Evolutionary conservation across 2,888 invertebrate genomes (phyloP), one percentile per base, ranked within the genome.

Genomic region (Papilio protenor): DNA sequence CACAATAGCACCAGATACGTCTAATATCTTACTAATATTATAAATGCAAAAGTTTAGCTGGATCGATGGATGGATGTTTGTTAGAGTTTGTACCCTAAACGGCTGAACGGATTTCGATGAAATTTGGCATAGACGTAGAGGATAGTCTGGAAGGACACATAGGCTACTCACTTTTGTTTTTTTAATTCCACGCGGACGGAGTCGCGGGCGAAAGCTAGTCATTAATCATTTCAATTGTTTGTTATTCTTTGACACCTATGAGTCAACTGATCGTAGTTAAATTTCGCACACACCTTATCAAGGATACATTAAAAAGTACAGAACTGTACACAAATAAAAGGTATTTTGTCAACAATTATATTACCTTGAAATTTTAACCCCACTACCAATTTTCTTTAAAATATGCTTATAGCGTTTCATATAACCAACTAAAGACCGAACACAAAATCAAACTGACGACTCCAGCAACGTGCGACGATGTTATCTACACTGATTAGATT

Each of bases 401-500:
- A 57, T 69, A 70, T 27, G 10, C 33, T 59, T 59, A 57, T 40
- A 76, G 70, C 14, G 33, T 49, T 57, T 81, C 83, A 83, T 79
- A 83, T 83, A 82, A 83, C 82, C 81, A 84, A 27, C 27, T 27
- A 2, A 87, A 84, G 88, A 85, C 85, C 82, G 83, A 85, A 87
- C 84, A 87, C 85, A 86, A 89, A 89, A 88, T 87, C 87, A 84
- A 88, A 89, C 87, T 88, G 82, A 85, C 85, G 84, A 82, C 84
- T 86, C 82, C 82, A 82, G 77, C 82, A 82, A 85, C 87, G 88
- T 92, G 92, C 92, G 91, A 82, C 66, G 18, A 64, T 83, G 82
- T 87, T 91, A 92, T 91, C 92, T 83, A 80, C 79, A 81, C 84
- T 86, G 93, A 93, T 93, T 88, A 93, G 93, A 93, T 93, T 91